Conservation (phyloP, 2,797 vertebrate genomes). For the Lepilemur ruficaudatus region DNA sequence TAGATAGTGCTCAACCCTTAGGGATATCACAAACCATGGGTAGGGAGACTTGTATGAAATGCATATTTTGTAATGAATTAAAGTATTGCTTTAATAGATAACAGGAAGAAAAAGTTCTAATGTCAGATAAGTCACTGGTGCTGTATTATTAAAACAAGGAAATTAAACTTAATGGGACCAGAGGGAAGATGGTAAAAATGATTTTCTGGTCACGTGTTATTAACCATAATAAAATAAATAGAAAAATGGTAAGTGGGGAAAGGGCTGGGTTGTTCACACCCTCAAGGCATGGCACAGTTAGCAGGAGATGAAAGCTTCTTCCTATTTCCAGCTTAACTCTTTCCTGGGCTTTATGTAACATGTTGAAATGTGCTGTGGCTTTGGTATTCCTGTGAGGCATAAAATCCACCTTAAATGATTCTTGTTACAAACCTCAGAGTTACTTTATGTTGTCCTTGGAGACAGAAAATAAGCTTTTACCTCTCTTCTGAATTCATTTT, state of each 20-base stretch:
- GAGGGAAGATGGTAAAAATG: conserved; percentile 65
- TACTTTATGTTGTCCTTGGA: conserved; percentile 75
- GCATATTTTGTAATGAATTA: conserved; percentile 35
- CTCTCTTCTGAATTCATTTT: conserved; percentile 76
- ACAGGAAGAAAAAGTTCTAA: conserved; percentile 43
- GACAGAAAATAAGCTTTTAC: conserved; percentile 77
- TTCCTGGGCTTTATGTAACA: not conserved
- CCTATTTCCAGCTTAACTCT: conserved; percentile 47
- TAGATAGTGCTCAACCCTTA: not conserved
- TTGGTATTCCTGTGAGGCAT: not conserved
- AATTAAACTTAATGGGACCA: conserved; percentile 63
- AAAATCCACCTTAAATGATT: conserved; percentile 56
- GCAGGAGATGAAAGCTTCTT: not conserved
- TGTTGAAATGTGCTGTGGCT: not conserved
- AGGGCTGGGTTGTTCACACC: not conserved
- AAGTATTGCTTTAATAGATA: conserved; percentile 51
- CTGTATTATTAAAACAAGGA: conserved; percentile 62
- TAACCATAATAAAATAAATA: conserved; percentile 67
- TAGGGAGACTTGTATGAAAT: conserved; percentile 5
- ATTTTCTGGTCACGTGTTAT: conserved; percentile 71
- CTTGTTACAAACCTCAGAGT: conserved; percentile 52
- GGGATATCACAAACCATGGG: not conserved
- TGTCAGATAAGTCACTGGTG: not conserved
- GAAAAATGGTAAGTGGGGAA: not conserved
- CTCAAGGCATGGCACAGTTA: not conserved